Evolutionary conservation across 92 coral and sea anemone species (phyloP), one percentile per base, ranked within the genome.

Genomic region (Zoanthus solanderi): DNA sequence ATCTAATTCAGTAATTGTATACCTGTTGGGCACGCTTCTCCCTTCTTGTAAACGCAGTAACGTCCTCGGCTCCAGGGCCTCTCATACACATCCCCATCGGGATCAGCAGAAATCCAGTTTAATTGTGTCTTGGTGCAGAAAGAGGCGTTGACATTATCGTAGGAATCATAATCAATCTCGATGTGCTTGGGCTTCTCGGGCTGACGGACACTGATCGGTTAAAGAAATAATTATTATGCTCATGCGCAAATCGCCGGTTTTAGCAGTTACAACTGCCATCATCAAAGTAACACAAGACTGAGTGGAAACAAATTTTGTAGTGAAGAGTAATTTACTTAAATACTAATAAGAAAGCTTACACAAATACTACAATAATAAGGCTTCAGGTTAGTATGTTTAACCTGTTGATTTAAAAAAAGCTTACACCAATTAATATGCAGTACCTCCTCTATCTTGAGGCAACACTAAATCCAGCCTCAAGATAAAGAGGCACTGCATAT

Each of bases 61-160:
- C 85, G 85, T 5, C 85, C 85, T 31, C 75, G 66, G 28, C 75
- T 46, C 85, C 85, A 81, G 13, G 85, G 75, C 2, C 73, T 44
- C 0, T 63, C 75, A 30, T 81, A 81, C 61, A 81, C 85, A 63
- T 81, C 85, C 1, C 46, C 85, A 23, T 81, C 66, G 3, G 66
- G 75, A 11, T 45, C 75, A 13, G 34, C 45, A 7, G 75, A 47
- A 60, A 13, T 65, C 85, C 85, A 81, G 56, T 81, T 81, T 53
- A 81, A 46, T 42, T 81, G 85, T 5, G 85, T 81, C 85, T 81
- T 81, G n/a, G 85, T 81, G 61, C 85, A 81, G 75, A 65, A 81
- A 3, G 74, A 66, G 11, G 85, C 45, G 13, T 81, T 81, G 0
- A 81, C 85, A 31, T 81, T 81, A 3, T 50, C 46, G 23, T 0